phyloP scores from a whole-genome alignment of 2,888 invertebrate species.

The Sinodicranocentrus sp. region DNA sequence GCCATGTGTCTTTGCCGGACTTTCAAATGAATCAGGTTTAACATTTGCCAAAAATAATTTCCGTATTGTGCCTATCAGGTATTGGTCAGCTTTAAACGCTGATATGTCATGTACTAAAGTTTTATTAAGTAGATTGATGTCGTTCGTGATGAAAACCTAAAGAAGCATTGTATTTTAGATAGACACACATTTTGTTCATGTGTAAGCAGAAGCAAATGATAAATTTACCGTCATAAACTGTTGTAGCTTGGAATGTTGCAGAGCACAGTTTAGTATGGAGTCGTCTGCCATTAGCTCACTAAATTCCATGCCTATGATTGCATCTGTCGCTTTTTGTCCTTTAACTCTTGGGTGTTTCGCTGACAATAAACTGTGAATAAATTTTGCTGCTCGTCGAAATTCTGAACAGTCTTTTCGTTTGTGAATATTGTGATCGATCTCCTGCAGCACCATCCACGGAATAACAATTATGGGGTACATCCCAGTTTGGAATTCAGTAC shows the following conservation, averaged over 20 bases:
- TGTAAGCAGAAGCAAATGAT: too few species aligned
- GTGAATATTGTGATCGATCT: constrained; percentile 70
- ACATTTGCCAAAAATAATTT: too few species aligned
- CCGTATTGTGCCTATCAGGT: neutral
- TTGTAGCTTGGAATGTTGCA: constrained; percentile 53
- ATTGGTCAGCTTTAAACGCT: constrained; percentile 43
- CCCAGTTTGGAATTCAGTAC: constrained; percentile 51
- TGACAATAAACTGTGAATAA: constrained; percentile 66
- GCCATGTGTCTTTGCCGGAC: too few species aligned
- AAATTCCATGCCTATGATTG: constrained; percentile 70
- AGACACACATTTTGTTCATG: neutral
- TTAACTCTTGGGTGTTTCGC: constrained; percentile 71
- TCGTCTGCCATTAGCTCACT: constrained; percentile 72
- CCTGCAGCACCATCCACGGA: constrained; percentile 76
- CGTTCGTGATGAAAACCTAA: constrained; percentile 75
- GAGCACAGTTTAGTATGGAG: constrained; percentile 75
- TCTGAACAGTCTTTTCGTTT: neutral
- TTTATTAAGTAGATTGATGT: constrained; percentile 74
- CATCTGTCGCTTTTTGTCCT: constrained; percentile 74
- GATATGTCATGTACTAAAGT: constrained; percentile 66
- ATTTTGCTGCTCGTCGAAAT: constrained; percentile 56
- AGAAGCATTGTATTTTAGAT: constrained; percentile 14
- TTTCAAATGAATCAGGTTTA: too few species aligned
- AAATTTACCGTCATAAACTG: constrained; percentile 29
- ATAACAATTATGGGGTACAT: constrained; percentile 48